phyloP scores from a whole-genome alignment of 2,888 invertebrate species.

The Cantharis rustica region DNA sequence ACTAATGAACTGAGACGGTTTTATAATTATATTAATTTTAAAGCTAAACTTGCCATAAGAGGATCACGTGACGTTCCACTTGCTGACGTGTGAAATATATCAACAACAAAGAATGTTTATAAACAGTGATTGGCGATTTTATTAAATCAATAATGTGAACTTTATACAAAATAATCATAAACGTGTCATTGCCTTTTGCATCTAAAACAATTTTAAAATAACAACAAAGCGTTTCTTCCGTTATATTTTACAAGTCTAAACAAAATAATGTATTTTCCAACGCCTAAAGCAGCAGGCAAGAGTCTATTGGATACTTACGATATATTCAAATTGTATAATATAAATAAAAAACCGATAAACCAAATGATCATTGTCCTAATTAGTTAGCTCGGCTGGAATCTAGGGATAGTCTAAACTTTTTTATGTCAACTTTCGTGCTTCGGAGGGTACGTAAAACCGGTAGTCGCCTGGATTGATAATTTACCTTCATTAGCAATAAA shows the following conservation, averaged over 20 bases:
- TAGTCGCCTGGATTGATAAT: too few relatives aligned
- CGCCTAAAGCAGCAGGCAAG: too few relatives aligned
- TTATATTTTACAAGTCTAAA: not conserved
- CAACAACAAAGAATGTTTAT: constrained; percentile 1
- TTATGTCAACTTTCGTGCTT: too few relatives aligned
- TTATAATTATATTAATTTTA: not conserved
- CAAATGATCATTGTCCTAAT: too few relatives aligned
- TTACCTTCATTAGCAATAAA: too few relatives aligned
- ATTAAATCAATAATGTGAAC: not conserved
- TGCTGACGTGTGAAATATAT: not conserved
- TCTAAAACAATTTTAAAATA: not conserved
- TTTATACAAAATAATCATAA: not conserved
- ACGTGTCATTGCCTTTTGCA: not conserved
- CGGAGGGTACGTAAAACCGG: too few relatives aligned
- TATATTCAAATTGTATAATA: too few relatives aligned
- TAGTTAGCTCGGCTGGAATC: too few relatives aligned
- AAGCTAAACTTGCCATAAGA: not conserved
- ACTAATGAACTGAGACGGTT: not conserved
- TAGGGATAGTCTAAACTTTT: too few relatives aligned
- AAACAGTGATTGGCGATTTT: constrained; percentile 2
- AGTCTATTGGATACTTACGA: too few relatives aligned
- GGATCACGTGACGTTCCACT: constrained; percentile 6
- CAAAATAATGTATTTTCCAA: too few relatives aligned
- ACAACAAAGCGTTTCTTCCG: not conserved
- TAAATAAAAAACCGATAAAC: too few relatives aligned